Evolutionary conservation across 2,113 vertebrate species (phyloP).

Genomic region (Pipra filicauda): DNA sequence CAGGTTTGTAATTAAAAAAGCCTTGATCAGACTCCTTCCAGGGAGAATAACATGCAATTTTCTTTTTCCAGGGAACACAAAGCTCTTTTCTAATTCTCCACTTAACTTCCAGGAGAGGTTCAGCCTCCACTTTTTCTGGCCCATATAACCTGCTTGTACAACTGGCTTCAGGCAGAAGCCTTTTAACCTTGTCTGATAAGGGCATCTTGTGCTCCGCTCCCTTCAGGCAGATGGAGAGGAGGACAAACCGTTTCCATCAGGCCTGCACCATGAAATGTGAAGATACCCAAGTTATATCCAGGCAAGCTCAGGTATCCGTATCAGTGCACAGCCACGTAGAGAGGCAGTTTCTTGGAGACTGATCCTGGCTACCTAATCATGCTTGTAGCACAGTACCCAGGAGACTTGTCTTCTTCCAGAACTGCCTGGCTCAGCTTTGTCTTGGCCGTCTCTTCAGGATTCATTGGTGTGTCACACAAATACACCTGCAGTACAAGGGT

Average conservation of each 20-base stretch:
- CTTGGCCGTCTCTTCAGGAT: neutral
- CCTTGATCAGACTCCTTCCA: neutral
- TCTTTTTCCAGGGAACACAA: neutral
- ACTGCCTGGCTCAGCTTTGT: neutral
- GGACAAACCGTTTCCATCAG: neutral
- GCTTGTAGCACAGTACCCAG: neutral
- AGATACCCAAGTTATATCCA: neutral
- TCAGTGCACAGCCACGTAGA: neutral
- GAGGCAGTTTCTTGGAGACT: neutral
- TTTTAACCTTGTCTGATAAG: neutral
- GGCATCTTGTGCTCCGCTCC: neutral
- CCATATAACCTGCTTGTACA: neutral
- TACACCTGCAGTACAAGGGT: neutral
- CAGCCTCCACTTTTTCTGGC: neutral
- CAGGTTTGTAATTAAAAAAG: neutral
- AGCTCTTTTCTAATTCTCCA: neutral
- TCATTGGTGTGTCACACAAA: neutral
- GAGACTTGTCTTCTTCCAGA: neutral
- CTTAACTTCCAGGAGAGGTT: neutral
- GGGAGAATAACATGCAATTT: neutral
- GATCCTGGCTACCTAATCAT: neutral
- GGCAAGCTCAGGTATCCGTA: neutral
- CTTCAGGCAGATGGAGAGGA: neutral
- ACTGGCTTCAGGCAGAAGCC: neutral
- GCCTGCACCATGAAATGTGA: neutral